Evolutionary conservation across 1,140 invertebrate genomes (phyloP).

Genomic region (Hetaerina americana): DNA sequence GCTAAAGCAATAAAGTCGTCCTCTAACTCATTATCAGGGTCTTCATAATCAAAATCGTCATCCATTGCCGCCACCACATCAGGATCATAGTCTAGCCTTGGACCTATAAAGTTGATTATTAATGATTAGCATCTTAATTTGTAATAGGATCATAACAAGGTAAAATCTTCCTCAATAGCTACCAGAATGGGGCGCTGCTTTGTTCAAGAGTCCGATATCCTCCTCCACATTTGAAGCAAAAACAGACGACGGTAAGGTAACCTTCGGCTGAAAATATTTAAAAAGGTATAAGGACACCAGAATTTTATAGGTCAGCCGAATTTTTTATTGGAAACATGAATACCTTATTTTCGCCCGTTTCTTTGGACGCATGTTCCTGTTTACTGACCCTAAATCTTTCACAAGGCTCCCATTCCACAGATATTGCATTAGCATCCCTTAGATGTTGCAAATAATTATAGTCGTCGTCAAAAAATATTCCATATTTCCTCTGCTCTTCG

Average conservation of each 20-base stretch:
- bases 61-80: constrained; percentile 88
- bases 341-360: constrained; percentile 10
- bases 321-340: too few species aligned
- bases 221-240: constrained; percentile 84
- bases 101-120: constrained; percentile 38
- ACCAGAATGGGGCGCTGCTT: constrained; percentile 64
- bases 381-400: constrained; percentile 13
- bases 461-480: constrained; percentile 92
- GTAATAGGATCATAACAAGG: constrained; percentile 4
- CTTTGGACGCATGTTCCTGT: not conserved
- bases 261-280: constrained; percentile 25
- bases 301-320: too few species aligned
- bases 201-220: constrained; percentile 76
- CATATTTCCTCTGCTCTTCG: constrained; percentile 80
- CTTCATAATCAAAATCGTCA: constrained; percentile 76
- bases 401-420: constrained; percentile 26
- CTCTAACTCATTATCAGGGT: constrained; percentile 73
- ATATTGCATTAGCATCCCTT: constrained; percentile 41
- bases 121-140: not conserved
- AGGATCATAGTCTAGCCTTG: constrained; percentile 74
- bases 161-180: too few species aligned
- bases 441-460: constrained; percentile 94
- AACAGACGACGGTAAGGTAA: constrained; percentile 74
- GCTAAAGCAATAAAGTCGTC: constrained; percentile 81
- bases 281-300: too few species aligned